phyloP scores from a whole-genome alignment of 2,888 invertebrate genomes.

The Eilema caniola region DNA sequence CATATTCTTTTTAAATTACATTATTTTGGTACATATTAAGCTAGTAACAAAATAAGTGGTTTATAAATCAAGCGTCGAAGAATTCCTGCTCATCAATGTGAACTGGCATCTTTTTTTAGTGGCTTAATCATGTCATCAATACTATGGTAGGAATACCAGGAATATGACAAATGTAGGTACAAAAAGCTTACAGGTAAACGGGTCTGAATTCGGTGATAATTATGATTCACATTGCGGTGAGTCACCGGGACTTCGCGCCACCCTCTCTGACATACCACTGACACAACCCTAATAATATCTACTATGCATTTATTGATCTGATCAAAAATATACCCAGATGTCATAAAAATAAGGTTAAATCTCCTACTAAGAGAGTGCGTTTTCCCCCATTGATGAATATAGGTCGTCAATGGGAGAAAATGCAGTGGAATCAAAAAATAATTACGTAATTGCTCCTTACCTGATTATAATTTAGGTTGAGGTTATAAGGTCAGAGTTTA shows the following conservation, averaged over 20 bases:
- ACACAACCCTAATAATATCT: constrained; percentile 37
- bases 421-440: constrained; percentile 10
- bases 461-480: constrained; percentile 9
- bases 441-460: constrained; percentile 26
- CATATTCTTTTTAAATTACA: too few relatives aligned
- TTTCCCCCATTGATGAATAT: too few relatives aligned
- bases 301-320: constrained; percentile 6
- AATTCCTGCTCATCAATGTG: too few relatives aligned
- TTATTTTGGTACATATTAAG: too few relatives aligned
- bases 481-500: neutral
- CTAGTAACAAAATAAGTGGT: too few relatives aligned
- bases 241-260: constrained; percentile 35
- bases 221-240: constrained; percentile 51
- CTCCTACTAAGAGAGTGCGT: neutral
- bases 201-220: constrained; percentile 25
- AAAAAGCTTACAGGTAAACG: constrained; percentile 20
- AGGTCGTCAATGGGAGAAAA: neutral
- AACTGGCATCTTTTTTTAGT: too few relatives aligned
- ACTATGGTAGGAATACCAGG: neutral
- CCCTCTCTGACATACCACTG: constrained; percentile 36
- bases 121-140: too few relatives aligned
- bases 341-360: constrained; percentile 10
- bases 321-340: constrained; percentile 15
- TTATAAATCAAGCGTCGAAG: too few relatives aligned
- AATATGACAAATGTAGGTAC: constrained; percentile 11